phyloP scores from a whole-genome alignment of 2,797 vertebrate species.

The Austrolebias charrua region DNA sequence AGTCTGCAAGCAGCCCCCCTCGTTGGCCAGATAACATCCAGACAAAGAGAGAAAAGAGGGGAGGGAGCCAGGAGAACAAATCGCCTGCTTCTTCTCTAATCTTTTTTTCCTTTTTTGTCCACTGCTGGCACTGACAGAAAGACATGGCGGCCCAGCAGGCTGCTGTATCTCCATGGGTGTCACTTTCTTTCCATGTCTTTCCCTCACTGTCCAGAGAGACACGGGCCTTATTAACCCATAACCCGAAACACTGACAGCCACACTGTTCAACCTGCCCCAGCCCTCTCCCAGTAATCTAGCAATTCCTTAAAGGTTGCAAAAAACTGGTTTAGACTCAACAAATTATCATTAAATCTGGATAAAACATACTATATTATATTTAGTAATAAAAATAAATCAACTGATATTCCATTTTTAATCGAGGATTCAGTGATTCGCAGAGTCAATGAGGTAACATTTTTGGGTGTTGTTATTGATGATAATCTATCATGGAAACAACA shows the following conservation, averaged over 20 bases:
- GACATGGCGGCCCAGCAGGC: constrained; percentile 70
- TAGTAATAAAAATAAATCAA: too few species aligned
- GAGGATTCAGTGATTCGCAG: too few species aligned
- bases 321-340: too few species aligned
- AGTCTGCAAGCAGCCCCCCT: constrained; percentile 65
- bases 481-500: too few species aligned
- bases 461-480: too few species aligned
- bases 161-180: constrained; percentile 73
- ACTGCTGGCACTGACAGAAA: constrained; percentile 66
- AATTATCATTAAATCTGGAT: too few species aligned
- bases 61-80: constrained; percentile 70
- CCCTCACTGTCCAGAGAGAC: constrained; percentile 64
- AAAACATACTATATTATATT: too few species aligned
- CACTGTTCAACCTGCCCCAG: constrained; percentile 40
- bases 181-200: constrained; percentile 76
- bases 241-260: constrained; percentile 56
- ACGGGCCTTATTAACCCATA: constrained; percentile 65
- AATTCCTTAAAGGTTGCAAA: background rate
- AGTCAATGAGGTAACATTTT: too few species aligned
- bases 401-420: too few species aligned
- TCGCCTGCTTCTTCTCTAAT: constrained; percentile 61
- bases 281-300: constrained; percentile 19
- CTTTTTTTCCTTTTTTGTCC: constrained; percentile 38
- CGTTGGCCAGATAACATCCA: constrained; percentile 75
- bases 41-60: constrained; percentile 73